These are phyloP conservation scores for Eublepharis macularius DNA, from an alignment of 2,113 vertebrate species.

Conservation along the genomic window DNA sequence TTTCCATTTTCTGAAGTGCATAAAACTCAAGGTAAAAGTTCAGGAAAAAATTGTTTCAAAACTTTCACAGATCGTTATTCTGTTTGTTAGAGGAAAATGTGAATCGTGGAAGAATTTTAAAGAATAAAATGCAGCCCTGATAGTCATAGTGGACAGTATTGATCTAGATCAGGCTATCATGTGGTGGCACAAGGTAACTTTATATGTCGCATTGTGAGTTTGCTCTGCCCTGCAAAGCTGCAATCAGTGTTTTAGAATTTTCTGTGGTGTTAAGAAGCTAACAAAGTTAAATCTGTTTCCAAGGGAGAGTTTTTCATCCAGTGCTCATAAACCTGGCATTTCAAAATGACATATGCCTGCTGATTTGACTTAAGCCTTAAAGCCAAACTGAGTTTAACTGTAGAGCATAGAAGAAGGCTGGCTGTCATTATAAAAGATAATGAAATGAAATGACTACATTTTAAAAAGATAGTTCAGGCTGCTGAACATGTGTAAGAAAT, in stretches of 20 bases:
- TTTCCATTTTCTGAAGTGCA: no score
- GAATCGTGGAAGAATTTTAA: no score
- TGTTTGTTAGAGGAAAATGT: no score
- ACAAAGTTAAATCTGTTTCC: neutral
- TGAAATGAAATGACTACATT: constrained; percentile 64
- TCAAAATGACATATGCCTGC: constrained; percentile 31
- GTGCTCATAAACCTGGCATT: constrained; percentile 4
- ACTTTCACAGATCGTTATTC: no score
- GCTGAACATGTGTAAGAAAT: constrained; percentile 31
- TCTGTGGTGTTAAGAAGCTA: neutral
- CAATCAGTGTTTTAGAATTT: neutral
- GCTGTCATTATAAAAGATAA: constrained; percentile 56
- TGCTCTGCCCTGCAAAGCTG: neutral
- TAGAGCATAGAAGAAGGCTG: constrained; percentile 56
- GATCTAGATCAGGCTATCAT: no score
- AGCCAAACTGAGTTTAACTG: constrained; percentile 62
- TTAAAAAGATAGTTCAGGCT: neutral
- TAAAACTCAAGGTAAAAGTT: no score
- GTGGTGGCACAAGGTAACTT: neutral
- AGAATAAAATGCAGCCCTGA: no score
- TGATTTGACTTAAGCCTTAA: constrained; percentile 59
- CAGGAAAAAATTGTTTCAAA: no score
- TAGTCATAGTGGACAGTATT: no score
- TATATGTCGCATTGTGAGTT: neutral
- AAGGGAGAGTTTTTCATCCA: neutral